A percentile compares a stretch with the other conserved stretches of the same genome.
phyloP scores from a whole-genome alignment of 2,888 invertebrate genomes.

The Chaetogeoica ovagalla region DNA sequence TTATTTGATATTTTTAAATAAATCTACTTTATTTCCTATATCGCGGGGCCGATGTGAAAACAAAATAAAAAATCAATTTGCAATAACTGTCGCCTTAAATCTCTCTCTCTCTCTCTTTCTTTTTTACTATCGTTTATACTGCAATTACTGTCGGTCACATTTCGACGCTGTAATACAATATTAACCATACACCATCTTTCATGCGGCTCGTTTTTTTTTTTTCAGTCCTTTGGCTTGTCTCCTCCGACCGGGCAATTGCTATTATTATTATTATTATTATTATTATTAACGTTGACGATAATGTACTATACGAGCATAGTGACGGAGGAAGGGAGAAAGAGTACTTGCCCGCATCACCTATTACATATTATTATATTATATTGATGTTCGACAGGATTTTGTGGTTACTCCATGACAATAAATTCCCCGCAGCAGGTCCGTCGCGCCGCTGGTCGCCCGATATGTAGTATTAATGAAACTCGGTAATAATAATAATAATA shows the following conservation, averaged over 20 bases:
- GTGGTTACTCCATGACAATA: neutral
- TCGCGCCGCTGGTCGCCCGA: neutral
- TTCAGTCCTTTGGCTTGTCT: neutral
- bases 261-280: slow-evolving; percentile 37
- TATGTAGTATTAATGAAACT: too few species aligned
- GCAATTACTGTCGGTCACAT: slow-evolving; percentile 48
- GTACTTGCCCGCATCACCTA: neutral
- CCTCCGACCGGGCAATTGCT: neutral
- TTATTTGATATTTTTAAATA: neutral
- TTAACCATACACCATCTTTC: slow-evolving; percentile 4
- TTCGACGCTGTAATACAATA: slow-evolving; percentile 37
- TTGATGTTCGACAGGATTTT: slow-evolving; percentile 48
- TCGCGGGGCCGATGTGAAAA: slow-evolving; percentile 19
- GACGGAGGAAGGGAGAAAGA: neutral
- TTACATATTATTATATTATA: neutral
- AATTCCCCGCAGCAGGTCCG: neutral
- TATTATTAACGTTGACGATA: too few species aligned
- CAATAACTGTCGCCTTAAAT: slow-evolving; percentile 52
- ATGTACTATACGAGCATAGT: too few species aligned
- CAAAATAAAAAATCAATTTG: slow-evolving; percentile 51
- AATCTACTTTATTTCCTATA: slow-evolving; percentile 26
- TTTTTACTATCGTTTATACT: slow-evolving; percentile 37
- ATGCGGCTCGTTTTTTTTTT: neutral
- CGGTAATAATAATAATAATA: too few species aligned
- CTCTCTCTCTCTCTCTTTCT: neutral